Evolutionary conservation across 2,888 invertebrate species (phyloP).

Genomic region (Tinea semifulvella): DNA sequence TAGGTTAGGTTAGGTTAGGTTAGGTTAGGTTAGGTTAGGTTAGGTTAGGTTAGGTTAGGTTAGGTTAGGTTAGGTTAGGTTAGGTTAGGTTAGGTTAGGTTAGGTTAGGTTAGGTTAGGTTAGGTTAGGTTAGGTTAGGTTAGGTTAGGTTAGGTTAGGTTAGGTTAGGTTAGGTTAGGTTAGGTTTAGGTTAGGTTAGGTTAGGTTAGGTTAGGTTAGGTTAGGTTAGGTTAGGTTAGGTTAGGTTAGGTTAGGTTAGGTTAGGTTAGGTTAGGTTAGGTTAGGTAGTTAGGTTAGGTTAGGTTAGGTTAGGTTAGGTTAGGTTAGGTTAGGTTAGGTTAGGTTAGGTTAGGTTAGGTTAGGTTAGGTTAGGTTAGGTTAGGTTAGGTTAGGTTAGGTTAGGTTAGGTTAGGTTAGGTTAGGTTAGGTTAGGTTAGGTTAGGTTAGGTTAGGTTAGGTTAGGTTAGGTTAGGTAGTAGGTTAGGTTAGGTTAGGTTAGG

Average conservation of each 20-base stretch:
- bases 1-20: slow-evolving; percentile 17
- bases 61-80: not conserved
- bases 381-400: slow-evolving; percentile 6
- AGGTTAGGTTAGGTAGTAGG: no score
- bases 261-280: slow-evolving; percentile 14
- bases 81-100: slow-evolving; percentile 5
- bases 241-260: slow-evolving; percentile 12
- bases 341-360: slow-evolving; percentile 3
- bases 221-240: slow-evolving; percentile 14
- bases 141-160: slow-evolving; percentile 14
- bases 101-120: slow-evolving; percentile 5
- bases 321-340: slow-evolving; percentile 12
- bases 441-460: no score
- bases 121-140: slow-evolving; percentile 7
- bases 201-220: slow-evolving; percentile 14
- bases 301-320: slow-evolving; percentile 14
- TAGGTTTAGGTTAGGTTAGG: no score
- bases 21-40: slow-evolving; percentile 14
- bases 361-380: slow-evolving; percentile 11
- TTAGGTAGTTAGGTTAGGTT: slow-evolving; percentile 14
- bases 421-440: no score
- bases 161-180: slow-evolving; percentile 14
- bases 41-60: slow-evolving; percentile 13
- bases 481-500: no score
- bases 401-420: not conserved